These are phyloP conservation scores for Mantis religiosa DNA, from an alignment of 2,888 invertebrate genomes.

Conservation along the genomic window DNA sequence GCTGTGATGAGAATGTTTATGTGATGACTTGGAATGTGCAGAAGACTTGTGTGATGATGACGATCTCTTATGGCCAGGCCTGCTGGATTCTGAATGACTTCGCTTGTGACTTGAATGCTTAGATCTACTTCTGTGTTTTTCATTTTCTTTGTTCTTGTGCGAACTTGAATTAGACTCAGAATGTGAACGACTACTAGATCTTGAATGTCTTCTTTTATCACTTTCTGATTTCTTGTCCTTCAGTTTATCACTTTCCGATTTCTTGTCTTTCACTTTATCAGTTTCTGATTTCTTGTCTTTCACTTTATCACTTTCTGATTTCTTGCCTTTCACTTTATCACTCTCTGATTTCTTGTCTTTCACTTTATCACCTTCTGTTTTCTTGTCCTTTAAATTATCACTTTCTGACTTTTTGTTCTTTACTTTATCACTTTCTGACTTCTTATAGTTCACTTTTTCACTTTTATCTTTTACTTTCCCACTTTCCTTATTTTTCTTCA, in stretches of 20 bases:
- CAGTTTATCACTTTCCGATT: slow-evolving; percentile 2
- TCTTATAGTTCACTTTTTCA: slow-evolving; percentile 23
- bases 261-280: slow-evolving; percentile 33
- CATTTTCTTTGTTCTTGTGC: slow-evolving; percentile 31
- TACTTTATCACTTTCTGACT: too few species aligned
- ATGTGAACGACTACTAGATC: neutral
- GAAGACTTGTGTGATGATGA: neutral
- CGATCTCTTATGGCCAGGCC: neutral
- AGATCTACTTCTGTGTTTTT: slow-evolving; percentile 41
- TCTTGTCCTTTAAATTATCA: too few species aligned
- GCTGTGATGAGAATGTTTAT: too few species aligned
- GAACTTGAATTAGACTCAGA: neutral
- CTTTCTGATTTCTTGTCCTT: slow-evolving; percentile 27
- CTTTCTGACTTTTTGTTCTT: too few species aligned
- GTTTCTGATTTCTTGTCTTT: neutral
- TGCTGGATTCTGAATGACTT: neutral
- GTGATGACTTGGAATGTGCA: too few species aligned
- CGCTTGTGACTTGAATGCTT: neutral
- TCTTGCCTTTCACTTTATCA: too few species aligned
- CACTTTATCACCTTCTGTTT: too few species aligned
- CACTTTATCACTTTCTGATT: too few species aligned
- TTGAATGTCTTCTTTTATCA: slow-evolving; percentile 13
- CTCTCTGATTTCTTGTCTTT: too few species aligned
- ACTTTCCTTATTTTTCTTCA: slow-evolving; percentile 34
- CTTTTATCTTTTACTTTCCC: slow-evolving; percentile 19